These are phyloP conservation scores for Irena cyanogastra DNA, from an alignment of 2,113 vertebrate genomes.

Conservation along the genomic window DNA sequence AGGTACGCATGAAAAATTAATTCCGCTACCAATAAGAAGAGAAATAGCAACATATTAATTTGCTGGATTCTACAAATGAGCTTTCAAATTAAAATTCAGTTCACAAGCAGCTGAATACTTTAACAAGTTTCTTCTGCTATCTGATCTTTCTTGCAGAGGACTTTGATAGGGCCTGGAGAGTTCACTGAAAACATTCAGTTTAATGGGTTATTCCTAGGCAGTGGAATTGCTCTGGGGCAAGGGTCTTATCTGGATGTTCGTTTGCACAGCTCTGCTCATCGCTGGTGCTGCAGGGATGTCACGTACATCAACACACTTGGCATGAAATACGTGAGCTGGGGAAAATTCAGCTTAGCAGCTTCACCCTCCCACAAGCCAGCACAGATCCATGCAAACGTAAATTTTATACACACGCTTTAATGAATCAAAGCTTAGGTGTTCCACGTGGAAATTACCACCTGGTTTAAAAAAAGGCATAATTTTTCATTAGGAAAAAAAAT, in stretches of 20 bases:
- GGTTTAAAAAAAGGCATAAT: background rate
- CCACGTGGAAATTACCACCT: background rate
- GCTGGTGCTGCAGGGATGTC: background rate
- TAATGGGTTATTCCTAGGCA: background rate
- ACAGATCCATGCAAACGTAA: background rate
- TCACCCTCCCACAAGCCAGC: background rate
- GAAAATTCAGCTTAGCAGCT: conserved; percentile 7
- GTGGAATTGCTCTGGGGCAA: background rate
- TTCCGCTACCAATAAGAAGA: background rate
- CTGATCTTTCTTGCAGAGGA: conserved; percentile 10
- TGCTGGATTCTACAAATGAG: conserved; percentile 19
- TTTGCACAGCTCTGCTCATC: background rate
- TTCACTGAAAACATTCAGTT: conserved; percentile 4
- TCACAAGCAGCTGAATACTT: conserved; percentile 9
- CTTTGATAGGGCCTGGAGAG: conserved; percentile 10
- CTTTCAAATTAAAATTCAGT: conserved; percentile 14
- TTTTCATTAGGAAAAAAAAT: background rate
- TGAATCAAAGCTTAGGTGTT: background rate
- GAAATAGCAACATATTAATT: conserved; percentile 19
- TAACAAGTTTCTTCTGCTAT: background rate
- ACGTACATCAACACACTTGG: background rate
- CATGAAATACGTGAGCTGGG: background rate
- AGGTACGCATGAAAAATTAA: conserved; percentile 42
- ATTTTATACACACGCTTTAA: background rate
- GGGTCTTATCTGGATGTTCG: background rate